Evolutionary conservation across 1,140 invertebrate species (phyloP).

Genomic region (Epicauta chinensis): DNA sequence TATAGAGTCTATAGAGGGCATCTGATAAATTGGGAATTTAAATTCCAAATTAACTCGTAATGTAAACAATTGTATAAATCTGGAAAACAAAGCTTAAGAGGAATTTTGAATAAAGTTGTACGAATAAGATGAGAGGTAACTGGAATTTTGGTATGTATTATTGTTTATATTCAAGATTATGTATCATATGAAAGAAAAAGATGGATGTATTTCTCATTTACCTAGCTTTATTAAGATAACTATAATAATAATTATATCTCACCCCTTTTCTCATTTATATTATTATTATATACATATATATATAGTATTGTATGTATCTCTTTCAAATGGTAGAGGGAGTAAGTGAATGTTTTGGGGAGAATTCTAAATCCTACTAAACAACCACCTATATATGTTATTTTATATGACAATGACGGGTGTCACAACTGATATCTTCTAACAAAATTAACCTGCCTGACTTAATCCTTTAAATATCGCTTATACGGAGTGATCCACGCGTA

Average conservation of each 20-base stretch:
- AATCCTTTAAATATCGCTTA: too few relatives aligned
- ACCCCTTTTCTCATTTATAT: too few relatives aligned
- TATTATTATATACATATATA: too few relatives aligned
- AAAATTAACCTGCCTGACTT: too few relatives aligned
- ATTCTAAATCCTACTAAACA: slow-evolving; percentile 18
- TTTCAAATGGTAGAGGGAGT: slow-evolving; percentile 1
- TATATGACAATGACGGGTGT: slow-evolving; percentile 35
- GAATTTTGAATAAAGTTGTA: neutral
- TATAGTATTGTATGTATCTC: too few relatives aligned
- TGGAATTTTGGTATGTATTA: slow-evolving; percentile 33
- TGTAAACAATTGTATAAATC: slow-evolving; percentile 44
- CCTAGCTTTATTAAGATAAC: slow-evolving; percentile 40
- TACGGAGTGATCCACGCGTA: too few relatives aligned
- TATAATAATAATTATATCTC: slow-evolving; percentile 43
- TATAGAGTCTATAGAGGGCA: slow-evolving; percentile 11
- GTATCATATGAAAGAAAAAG: slow-evolving; percentile 29
- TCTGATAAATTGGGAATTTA: slow-evolving; percentile 43
- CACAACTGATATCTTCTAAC: neutral
- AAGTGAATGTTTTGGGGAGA: slow-evolving; percentile 9
- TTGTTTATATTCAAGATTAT: slow-evolving; percentile 35
- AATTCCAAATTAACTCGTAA: slow-evolving; percentile 43
- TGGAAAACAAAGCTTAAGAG: slow-evolving; percentile 39
- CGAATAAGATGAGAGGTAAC: slow-evolving; percentile 2
- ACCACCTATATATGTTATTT: slow-evolving; percentile 17
- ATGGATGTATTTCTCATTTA: slow-evolving; percentile 30